A percentile compares a stretch with the other conserved stretches of the same genome.
Conservation (phyloP, 2,888 invertebrate species). For the Euspilapteryx auroguttella region DNA sequence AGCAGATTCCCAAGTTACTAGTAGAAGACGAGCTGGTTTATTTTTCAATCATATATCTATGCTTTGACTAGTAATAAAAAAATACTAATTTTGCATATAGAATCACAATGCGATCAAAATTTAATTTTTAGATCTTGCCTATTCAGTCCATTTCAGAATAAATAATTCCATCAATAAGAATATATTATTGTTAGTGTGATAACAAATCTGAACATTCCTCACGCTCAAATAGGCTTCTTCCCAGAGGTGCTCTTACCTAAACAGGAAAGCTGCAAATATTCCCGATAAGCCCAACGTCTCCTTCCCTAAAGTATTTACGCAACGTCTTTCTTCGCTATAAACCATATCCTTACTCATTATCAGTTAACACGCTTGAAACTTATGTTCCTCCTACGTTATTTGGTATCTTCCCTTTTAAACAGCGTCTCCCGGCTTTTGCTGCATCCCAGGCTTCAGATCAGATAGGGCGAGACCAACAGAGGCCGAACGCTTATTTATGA, state of each 20-base stretch:
- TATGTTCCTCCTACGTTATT: conserved; percentile 38
- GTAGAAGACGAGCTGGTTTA: too few species aligned
- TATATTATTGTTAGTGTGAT: neutral
- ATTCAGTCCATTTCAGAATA: too few species aligned
- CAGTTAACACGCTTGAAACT: conserved; percentile 47
- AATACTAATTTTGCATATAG: too few species aligned
- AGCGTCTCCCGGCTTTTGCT: conserved; percentile 38
- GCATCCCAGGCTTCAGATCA: conserved; percentile 38
- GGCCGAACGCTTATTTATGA: conserved; percentile 49
- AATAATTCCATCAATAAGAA: neutral
- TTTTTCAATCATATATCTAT: too few species aligned
- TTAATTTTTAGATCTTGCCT: too few species aligned
- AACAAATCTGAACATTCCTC: neutral
- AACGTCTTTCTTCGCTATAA: conserved; percentile 35
- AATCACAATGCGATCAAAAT: too few species aligned
- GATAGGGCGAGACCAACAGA: conserved; percentile 28
- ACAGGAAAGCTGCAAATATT: neutral
- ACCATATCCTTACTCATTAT: conserved; percentile 44
- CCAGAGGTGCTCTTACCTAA: too few species aligned
- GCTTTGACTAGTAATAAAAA: too few species aligned
- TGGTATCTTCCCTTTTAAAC: conserved; percentile 46
- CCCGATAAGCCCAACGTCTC: conserved; percentile 12
- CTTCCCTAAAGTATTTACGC: conserved; percentile 32
- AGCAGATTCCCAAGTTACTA: too few species aligned
- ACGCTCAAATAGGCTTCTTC: too few species aligned